Base-by-base conservation (phyloP, 2,888 invertebrate species). In the Athripsodes cinereus region DNA sequence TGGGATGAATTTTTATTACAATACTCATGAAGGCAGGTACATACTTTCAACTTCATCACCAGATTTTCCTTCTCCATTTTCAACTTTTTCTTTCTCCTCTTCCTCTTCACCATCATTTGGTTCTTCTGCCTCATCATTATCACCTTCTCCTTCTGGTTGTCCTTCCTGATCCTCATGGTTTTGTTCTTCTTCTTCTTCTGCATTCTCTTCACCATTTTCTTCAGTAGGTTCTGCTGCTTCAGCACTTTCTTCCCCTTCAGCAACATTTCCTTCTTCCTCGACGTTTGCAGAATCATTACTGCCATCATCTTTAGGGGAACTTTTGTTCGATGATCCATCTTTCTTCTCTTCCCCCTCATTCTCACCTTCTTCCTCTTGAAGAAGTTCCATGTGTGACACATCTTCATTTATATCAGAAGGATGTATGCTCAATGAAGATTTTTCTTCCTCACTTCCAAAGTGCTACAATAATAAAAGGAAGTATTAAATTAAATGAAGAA, bases 121-220 rank as follows among this genome's bases (percentile, higher is more conserved):
- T 20, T 8, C 48, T 1, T 19, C n/a, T n/a, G n/a, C 18, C n/a
- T 19, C 54, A n/a, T 54, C 54, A 54, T 34, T 20, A 21, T 20
- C 35, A 16, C 5, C 48, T 6, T 1, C 44, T 18, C 47, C 54
- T 21, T 26, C 49, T 13, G 18, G 13, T 49, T n/a, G 34, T 1
- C 11, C 55, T 6, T 49, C 55, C 19, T 18, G 20, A 21, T 40
- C 55, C 2, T 35, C 40, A 21, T 49, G 49, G 3, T 47, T 35
- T 35, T 55, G n/a, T 3, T 13, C 10, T 22, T 21, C 22, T 13
- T 22, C 26, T 13, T 56, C 46, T 1, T 3, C 34, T 46, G 40
- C 10, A 22, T n/a, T 31, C 11, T 48, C 54, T 18, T 47, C 48
- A 19, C 22, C 47, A 16, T 44, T 18, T 18, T 18, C 44, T 44